A percentile compares a stretch with the other conserved stretches of the same genome.
Conservation (phyloP, 53 echinoderm and acorn worm genomes). For the Arbacia lixula region DNA sequence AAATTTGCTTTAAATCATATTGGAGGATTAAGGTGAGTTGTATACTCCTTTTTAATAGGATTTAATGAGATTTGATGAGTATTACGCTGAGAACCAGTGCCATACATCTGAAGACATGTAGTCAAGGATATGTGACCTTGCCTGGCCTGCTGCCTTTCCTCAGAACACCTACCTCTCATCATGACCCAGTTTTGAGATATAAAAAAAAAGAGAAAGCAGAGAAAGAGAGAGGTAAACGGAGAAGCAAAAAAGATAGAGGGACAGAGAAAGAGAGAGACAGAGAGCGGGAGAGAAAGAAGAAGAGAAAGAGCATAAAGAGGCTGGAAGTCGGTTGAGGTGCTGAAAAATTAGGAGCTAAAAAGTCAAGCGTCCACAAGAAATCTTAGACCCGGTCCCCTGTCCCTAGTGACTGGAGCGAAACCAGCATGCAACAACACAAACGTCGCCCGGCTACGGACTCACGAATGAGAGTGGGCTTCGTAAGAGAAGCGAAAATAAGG, state of each 20-base stretch:
- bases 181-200: slow-evolving; percentile 32
- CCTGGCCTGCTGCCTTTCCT: slow-evolving; percentile 22
- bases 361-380: not conserved
- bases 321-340: slow-evolving; percentile 16
- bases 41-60: no score
- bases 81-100: no score
- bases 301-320: no score
- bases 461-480: not conserved
- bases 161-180: slow-evolving; percentile 31
- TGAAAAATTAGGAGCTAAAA: slow-evolving; percentile 31
- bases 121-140: slow-evolving; percentile 31
- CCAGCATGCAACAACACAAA: slow-evolving; percentile 29
- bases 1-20: no score
- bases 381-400: slow-evolving; percentile 14
- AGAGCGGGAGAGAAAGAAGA: not conserved
- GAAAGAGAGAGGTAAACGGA: not conserved
- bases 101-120: no score
- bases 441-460: not conserved
- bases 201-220: slow-evolving; percentile 2
- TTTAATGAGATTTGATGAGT: no score
- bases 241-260: not conserved
- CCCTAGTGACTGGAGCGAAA: slow-evolving; percentile 37
- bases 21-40: no score
- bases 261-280: not conserved
- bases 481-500: not conserved